A percentile compares a stretch with the other conserved stretches of the same genome.
These are phyloP conservation scores for Lagopus muta DNA, from an alignment of 2,113 vertebrate species.

Conservation along the genomic window DNA sequence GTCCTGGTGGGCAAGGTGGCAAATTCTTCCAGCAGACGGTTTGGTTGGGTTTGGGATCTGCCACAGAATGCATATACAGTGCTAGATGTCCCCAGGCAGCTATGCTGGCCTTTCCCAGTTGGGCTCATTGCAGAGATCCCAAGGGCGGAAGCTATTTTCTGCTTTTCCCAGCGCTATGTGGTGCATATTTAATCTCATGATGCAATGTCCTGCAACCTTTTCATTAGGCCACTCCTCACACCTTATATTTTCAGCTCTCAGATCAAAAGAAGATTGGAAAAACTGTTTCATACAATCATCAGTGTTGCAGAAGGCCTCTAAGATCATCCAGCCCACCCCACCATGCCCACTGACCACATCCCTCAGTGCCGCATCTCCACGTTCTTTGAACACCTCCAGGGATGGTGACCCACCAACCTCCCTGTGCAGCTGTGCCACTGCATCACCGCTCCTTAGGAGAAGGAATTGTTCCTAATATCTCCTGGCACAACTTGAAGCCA, in stretches of 20 bases:
- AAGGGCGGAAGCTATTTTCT: background rate
- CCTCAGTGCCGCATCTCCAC: no score
- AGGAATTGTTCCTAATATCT: no score
- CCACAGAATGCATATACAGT: background rate
- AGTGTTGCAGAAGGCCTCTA: no score
- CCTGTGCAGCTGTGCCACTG: no score
- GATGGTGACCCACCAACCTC: no score
- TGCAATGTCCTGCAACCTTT: background rate
- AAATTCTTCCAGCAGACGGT: background rate
- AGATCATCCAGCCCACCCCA: no score
- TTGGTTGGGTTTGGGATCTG: background rate
- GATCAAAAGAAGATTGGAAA: background rate
- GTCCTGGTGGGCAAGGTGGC: background rate
- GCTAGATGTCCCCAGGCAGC: background rate
- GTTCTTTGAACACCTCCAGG: no score
- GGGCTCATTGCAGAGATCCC: background rate
- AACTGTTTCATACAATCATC: background rate
- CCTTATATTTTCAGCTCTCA: background rate
- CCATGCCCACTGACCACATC: no score
- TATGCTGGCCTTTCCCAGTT: background rate
- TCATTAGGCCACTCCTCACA: background rate
- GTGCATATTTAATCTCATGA: background rate
- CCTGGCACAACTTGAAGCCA: no score
- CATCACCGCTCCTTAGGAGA: no score
- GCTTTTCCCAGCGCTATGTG: rapidly evolving